Conservation (phyloP, 2,113 vertebrate species). For the Ptyas mucosa region DNA sequence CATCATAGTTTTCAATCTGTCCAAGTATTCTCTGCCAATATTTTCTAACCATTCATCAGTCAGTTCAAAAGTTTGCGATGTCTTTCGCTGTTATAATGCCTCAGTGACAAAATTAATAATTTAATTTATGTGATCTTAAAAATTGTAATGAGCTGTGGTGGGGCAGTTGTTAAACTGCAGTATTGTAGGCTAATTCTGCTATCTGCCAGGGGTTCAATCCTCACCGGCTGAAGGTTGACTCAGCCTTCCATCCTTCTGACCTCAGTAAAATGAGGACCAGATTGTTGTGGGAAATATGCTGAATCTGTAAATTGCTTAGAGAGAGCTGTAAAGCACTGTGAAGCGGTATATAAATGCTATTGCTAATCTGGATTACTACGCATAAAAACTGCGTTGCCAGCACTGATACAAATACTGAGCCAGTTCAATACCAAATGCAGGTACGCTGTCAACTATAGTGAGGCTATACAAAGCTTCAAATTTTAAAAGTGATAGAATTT, state of each 20-base stretch:
- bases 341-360: neutral
- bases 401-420: neutral
- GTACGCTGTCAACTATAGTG: neutral
- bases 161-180: neutral
- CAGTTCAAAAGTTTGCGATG: neutral
- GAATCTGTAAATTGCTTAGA: neutral
- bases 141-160: neutral
- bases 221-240: neutral
- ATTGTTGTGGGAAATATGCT: neutral
- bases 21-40: neutral
- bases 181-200: neutral
- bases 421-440: neutral
- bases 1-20: constrained; percentile 35
- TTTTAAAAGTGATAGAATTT: neutral
- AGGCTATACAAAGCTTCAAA: neutral
- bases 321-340: neutral
- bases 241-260: neutral
- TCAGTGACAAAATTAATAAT: neutral
- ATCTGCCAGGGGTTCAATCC: neutral
- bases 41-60: neutral
- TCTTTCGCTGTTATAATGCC: neutral
- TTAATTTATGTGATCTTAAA: neutral
- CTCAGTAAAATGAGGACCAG: neutral
- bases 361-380: neutral
- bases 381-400: neutral